Base-by-base conservation (phyloP, 1,140 invertebrate genomes). In the Drosophila aff. region DNA sequence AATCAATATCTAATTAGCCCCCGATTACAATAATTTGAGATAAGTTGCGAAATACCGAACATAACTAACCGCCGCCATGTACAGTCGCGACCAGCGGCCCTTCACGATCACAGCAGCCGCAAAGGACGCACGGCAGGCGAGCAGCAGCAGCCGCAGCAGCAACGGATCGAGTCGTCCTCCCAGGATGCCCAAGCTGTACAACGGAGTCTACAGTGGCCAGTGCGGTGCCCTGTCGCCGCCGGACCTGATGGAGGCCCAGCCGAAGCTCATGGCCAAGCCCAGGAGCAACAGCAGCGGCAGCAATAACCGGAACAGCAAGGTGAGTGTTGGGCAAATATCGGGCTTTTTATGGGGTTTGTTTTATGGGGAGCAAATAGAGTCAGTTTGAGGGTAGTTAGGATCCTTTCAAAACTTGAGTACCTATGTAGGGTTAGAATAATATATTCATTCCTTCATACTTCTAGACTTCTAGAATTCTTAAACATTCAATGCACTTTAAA, bases 1-100 rank as follows among this genome's bases (percentile, higher is more conserved):
- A 83, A 89, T 89, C 84, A 84, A 76, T 90, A 89, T 79, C 85
- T 81, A 89, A 89, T 87, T 89, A 87, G 84, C 49, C 75, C 46
- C 81, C 79, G 71, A 80, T 83, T 89, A 65, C 46, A 41, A 55
- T 80, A 66, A 68, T 76, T 67, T 71, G 80, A 47, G 81, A 89
- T 83, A 81, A 73, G 59, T 76, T 44, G 53, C 40, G 40, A 65
- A 76, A 77, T 10, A 67, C 38, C 41, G 16, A 71, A 33, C 1
- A 33, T 9, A 66, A 66, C 61, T 58, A 62, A 41, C 26, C 55
- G 36, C 16, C 40, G 47, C 28, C 41, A 38, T 44, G 58, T 53
- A 72, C 58, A 87, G 84, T 84, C 68, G 84, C 77, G 58, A 73
- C 40, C 76, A 62, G 84, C 73, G 81, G 57, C 84, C 81, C 52